Percentiles rank a stretch among this genome's conserved stretches.
These are phyloP conservation scores for Trinectes maculatus DNA, from an alignment of 2,113 vertebrate species.

Conservation along the genomic window DNA sequence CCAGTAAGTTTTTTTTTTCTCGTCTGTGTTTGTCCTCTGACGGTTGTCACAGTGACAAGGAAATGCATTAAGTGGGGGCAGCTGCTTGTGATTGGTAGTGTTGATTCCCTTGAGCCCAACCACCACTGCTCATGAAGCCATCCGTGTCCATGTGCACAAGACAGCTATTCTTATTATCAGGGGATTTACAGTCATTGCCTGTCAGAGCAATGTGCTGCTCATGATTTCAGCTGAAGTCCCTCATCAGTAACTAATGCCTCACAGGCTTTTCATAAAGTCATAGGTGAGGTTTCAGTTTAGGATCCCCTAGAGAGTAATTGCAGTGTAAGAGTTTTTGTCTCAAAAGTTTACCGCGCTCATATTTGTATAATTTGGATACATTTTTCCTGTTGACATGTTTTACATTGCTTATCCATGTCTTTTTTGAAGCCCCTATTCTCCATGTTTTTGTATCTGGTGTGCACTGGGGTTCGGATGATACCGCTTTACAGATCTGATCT, in stretches of 20 bases:
- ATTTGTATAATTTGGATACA: constrained; percentile 10
- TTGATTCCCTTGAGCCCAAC: constrained; percentile 38
- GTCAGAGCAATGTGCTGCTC: constrained; percentile 13
- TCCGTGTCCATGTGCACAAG: constrained; percentile 45
- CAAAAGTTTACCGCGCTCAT: too few species aligned
- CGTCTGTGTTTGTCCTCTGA: constrained; percentile 44
- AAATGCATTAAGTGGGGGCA: constrained; percentile 57
- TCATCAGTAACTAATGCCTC: constrained; percentile 7
- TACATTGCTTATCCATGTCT: not conserved
- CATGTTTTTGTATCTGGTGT: not conserved
- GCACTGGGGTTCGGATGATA: not conserved
- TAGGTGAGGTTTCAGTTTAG: not conserved
- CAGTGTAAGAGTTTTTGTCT: not conserved
- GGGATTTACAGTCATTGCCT: constrained; percentile 22
- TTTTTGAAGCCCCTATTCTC: not conserved
- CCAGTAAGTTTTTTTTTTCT: not conserved
- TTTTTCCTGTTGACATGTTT: not conserved
- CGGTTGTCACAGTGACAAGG: constrained; percentile 67
- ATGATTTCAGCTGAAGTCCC: constrained; percentile 7
- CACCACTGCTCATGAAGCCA: constrained; percentile 24
- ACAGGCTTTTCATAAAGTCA: not conserved
- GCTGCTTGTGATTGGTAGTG: constrained; percentile 57
- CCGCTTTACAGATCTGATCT: not conserved
- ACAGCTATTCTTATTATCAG: constrained; percentile 25
- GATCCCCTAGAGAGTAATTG: not conserved